A percentile compares a stretch with the other conserved stretches of the same genome.
phyloP scores from a whole-genome alignment of 2,113 vertebrate genomes.

The Chlorodrepanis virens region DNA sequence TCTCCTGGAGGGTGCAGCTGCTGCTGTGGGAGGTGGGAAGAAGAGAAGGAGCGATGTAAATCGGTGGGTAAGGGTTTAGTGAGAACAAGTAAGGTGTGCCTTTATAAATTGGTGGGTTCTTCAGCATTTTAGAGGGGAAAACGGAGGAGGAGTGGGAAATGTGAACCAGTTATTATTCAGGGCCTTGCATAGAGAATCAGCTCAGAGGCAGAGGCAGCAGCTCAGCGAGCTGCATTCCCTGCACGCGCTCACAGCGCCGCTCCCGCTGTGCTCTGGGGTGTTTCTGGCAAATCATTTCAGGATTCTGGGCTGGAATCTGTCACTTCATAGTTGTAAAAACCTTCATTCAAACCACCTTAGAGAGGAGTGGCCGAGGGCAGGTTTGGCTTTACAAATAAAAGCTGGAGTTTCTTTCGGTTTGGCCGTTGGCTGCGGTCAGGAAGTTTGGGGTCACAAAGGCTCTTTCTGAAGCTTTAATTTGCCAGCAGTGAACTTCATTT shows the following conservation, averaged over 20 bases:
- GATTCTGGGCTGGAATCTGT: neutral
- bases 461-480: neutral
- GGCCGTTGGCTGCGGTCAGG: neutral
- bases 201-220: neutral
- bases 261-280: neutral
- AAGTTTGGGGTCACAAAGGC: neutral
- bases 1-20: neutral
- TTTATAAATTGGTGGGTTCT: neutral
- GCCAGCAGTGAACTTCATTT: neutral
- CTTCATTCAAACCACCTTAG: neutral
- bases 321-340: neutral
- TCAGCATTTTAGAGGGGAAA: neutral
- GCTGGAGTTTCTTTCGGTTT: neutral
- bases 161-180: neutral
- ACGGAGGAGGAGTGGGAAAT: neutral
- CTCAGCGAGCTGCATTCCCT: neutral
- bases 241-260: accelerated
- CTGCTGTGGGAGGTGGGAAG: slow-evolving; percentile 11
- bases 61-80: neutral
- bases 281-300: neutral
- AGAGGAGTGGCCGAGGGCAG: neutral
- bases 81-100: neutral
- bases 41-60: neutral
- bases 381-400: neutral
- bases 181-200: neutral